These are phyloP conservation scores for Chrysotoxum bicinctum DNA, from an alignment of 2,888 invertebrate species.

Conservation along the genomic window DNA sequence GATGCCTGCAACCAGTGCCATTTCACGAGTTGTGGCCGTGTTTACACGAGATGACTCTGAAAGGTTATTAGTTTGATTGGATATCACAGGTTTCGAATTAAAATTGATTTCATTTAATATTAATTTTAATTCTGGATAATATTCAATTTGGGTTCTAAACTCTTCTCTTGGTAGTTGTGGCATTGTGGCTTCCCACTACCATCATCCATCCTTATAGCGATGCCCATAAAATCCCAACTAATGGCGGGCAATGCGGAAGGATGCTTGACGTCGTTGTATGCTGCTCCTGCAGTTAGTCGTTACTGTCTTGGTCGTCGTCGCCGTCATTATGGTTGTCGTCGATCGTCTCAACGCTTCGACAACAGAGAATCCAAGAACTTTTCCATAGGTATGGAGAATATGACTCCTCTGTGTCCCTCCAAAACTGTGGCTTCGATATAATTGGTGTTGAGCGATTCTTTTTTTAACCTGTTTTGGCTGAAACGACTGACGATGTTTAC, in stretches of 20 bases:
- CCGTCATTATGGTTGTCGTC: conserved; percentile 29
- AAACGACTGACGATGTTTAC: conserved; percentile 24
- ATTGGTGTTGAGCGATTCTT: conserved; percentile 71
- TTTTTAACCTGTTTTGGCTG: conserved; percentile 66
- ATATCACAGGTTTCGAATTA: conserved; percentile 68
- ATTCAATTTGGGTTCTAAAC: conserved; percentile 54
- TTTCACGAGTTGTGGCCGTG: conserved; percentile 25
- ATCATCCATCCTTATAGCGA: conserved; percentile 63
- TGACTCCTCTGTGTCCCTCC: conserved; percentile 18
- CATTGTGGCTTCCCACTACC: conserved; percentile 42
- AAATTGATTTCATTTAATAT: conserved; percentile 72
- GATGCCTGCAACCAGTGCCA: conserved; percentile 28
- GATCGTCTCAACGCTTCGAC: conserved; percentile 25
- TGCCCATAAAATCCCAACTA: conserved; percentile 69
- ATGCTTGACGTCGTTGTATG: conserved; percentile 51
- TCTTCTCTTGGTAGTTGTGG: conserved; percentile 18
- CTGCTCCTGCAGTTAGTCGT: conserved; percentile 49
- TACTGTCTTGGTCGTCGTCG: neutral
- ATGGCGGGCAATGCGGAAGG: conserved; percentile 72
- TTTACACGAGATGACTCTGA: conserved; percentile 56
- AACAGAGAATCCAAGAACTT: conserved; percentile 34
- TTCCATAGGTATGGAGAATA: conserved; percentile 26
- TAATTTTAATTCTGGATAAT: conserved; percentile 69
- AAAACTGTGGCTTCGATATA: conserved; percentile 51
- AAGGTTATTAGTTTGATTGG: conserved; percentile 72